Evolutionary conservation across 2,888 invertebrate genomes (phyloP), one percentile per base, ranked within the genome.

Genomic region (Neocrepidodera transversa): DNA sequence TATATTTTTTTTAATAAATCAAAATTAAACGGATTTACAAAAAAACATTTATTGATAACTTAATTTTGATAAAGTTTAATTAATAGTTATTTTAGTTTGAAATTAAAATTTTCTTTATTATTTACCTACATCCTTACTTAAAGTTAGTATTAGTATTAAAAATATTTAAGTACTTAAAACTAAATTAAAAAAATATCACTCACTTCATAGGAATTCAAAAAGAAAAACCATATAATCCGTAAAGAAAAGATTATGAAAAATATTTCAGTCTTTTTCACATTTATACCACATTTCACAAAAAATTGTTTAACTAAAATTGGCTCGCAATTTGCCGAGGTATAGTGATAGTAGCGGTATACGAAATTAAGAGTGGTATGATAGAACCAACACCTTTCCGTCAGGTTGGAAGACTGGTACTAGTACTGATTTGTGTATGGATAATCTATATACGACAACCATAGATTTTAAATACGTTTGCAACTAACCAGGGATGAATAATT

Each of bases 371-470:
- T 51, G 52, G 51, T 62, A 45, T 38, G 36, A 43, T 48, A 3
- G 56, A 60, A 47, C 49, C 48, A 60, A 60, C 62, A 65, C 62
- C 64, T 65, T 62, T 62, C 58, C 61, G 56, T 60, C 48, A 62
- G 58, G 58, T 48, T 60, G 38, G 45, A 55, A 45, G 53, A 62
- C 62, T 65, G 62, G 53, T 56, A 54, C 51, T 54, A 62, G 52
- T 64, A 57, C 42, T 51, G 51, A 54, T 49, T 54, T 56, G 52
- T 52, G 45, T 58, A 60, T 55, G 60, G 55, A 55, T 62, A 56
- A 60, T 59, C 62, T 62, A 51, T 62, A 62, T 62, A 60, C 55
- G 42, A 58, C 58, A 51, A 58, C 36, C 55, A 58, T 61, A 58
- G 51, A 53, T 49, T 60, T 59, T 43, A 36, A 49, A 23, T 49